A percentile compares a stretch with the other conserved stretches of the same genome.
These are phyloP conservation scores for Phrynocephalus guinanensis DNA, from an alignment of 2,797 vertebrate genomes.

Conservation along the genomic window DNA sequence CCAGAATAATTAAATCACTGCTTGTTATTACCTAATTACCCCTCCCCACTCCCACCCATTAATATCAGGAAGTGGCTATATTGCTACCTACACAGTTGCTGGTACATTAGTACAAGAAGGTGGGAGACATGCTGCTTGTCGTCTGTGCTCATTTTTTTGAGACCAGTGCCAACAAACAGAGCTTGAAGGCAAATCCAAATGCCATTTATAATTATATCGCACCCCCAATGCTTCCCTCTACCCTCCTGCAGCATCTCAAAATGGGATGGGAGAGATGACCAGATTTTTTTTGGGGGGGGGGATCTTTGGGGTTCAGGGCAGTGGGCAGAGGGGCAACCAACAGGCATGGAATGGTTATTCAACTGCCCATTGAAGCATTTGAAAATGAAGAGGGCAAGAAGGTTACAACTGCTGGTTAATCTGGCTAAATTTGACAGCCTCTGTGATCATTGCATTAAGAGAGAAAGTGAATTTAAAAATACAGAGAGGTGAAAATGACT, in stretches of 20 bases:
- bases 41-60: no score
- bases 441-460: background rate
- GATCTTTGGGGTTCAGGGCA: background rate
- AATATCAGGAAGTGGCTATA: background rate
- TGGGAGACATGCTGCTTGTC: no score
- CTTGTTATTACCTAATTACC: constrained; percentile 1
- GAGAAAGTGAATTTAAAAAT: no score
- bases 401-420: background rate
- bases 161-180: background rate
- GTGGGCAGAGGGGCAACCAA: background rate
- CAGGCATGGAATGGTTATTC: background rate
- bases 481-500: background rate
- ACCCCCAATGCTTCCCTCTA: no score
- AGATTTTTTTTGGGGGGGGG: background rate
- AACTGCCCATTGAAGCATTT: background rate
- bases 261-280: background rate
- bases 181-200: background rate
- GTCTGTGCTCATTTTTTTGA: background rate
- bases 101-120: background rate
- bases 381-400: no score
- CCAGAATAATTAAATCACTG: background rate
- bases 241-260: no score
- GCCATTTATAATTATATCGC: no score
- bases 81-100: background rate
- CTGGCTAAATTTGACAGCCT: background rate